phyloP scores from a whole-genome alignment of 2,797 vertebrate species.

The Rhynchonycteris naso region DNA sequence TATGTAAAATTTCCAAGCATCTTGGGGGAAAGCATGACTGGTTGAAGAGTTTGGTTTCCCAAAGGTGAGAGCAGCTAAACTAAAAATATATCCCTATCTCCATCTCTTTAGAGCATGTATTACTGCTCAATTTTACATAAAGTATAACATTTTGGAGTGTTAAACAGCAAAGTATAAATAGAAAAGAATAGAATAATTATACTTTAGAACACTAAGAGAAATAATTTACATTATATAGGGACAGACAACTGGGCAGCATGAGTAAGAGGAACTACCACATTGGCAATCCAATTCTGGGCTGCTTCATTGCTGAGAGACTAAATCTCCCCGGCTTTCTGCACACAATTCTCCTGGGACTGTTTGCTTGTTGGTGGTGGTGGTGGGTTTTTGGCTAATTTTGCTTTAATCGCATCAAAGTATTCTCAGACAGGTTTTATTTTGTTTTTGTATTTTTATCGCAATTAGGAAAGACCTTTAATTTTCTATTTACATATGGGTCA shows the following conservation, averaged over 20 bases:
- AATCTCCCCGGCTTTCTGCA: not conserved
- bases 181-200: not conserved
- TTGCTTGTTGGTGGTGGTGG: not conserved
- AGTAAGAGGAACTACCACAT: not conserved
- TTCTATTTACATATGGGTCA: not conserved
- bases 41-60: not conserved
- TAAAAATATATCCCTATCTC: not conserved
- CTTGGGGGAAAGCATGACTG: not conserved
- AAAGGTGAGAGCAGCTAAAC: not conserved
- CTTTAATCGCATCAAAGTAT: not conserved
- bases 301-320: accelerated
- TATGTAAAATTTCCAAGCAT: not conserved
- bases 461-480: not conserved
- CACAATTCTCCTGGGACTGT: not conserved
- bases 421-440: not conserved
- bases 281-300: not conserved
- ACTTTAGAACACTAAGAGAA: not conserved
- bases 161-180: not conserved
- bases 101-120: not conserved
- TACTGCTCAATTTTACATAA: not conserved
- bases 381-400: not conserved
- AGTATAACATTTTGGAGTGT: not conserved
- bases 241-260: not conserved
- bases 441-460: not conserved
- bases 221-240: not conserved